Evolutionary conservation across 2,888 invertebrate species (phyloP), one percentile per base, ranked within the genome.

Genomic region (Trachelus stipa): DNA sequence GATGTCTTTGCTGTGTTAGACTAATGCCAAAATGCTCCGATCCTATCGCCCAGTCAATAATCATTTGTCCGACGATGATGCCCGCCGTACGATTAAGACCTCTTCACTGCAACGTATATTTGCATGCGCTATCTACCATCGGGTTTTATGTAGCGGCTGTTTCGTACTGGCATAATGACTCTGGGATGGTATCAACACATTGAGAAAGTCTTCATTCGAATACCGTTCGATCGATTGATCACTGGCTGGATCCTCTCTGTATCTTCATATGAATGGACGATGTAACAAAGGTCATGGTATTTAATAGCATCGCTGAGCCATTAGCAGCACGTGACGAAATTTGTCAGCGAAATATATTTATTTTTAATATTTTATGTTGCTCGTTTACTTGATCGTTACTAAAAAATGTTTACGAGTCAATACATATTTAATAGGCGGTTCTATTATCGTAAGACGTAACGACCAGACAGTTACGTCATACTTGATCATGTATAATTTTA

Each of bases 1-100:
- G 56, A 56, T 56, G 56, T 56, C 56, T 56, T 56, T 9, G 23
- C 56, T 56, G 9, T 9, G 56, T 56, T 56, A 23, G 56, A 56
- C 56, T 2, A 56, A 56, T 9, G 56, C 56, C 23, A 6, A 56
- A 56, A 56, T 23, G 69, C 75, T 79, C 76, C 34, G 35, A 80
- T 81, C 34, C 30, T 78, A 83, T 83, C 82, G 79, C 74, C n/a
- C 74, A 81, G 83, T 83, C 83, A 82, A 82, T 79, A 81, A 83
- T 82, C 81, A 82, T 81, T 83, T 81, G 81, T 81, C 76, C 75
- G 79, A 77, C 79, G 76, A 80, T 81, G 77, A 80, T 79, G 81
- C 76, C 76, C 77, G 78, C 75, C 76, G 80, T 73, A 73, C 76
- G 77, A 80, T 81, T 79, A 71, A 35, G 68, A 40, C n/a, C n/a